Evolutionary conservation across 2,113 vertebrate species (phyloP), one percentile per base, ranked within the genome.

Genomic region (Elephantulus edwardii): DNA sequence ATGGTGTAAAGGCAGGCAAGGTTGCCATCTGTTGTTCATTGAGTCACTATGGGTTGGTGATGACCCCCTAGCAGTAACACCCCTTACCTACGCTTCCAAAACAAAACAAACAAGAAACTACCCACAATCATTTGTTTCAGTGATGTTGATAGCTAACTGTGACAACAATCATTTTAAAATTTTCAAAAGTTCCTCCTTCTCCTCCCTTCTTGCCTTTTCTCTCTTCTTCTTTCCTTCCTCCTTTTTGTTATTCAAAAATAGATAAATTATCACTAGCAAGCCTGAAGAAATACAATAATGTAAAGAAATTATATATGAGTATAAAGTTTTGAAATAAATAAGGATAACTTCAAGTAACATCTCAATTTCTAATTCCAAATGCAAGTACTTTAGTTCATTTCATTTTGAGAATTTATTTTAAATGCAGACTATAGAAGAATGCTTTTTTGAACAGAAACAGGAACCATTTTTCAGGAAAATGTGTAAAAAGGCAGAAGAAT

Each of bases 381-480:
- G 26, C 17, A 62, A n/a, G 3, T 38, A 48, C 30, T 68, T 76
- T 54, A 71, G 3, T 72, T 52, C 81, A 77, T 19, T 80, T 83
- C 26, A 60, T 82, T 91, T 85, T 64, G 17, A 90, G 28, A 87
- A 80, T 24, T 86, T 82, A 13, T 40, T 76, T 87, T 70, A 66
- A 76, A n/a, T 74, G n/a, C n/a, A n/a, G n/a, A n/a, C n/a, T n/a
- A n/a, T n/a, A n/a, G 28, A 88, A 33, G 12, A 0, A 35, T 84
- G 2, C 22, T 42, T 86, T 93, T 77, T 64, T 46, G 1, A 72
- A 76, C 88, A 72, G 14, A 44, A 79, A 54, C 5, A 86, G 48
- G 40, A 86, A n/a, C 64, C 20, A 78, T 88, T 78, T 85, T 52
- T 76, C 33, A 90, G 88, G 35, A 24, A 91, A 93, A 92, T 52